Conservation (phyloP, 2,888 invertebrate genomes). For the Morpho achilles region DNA sequence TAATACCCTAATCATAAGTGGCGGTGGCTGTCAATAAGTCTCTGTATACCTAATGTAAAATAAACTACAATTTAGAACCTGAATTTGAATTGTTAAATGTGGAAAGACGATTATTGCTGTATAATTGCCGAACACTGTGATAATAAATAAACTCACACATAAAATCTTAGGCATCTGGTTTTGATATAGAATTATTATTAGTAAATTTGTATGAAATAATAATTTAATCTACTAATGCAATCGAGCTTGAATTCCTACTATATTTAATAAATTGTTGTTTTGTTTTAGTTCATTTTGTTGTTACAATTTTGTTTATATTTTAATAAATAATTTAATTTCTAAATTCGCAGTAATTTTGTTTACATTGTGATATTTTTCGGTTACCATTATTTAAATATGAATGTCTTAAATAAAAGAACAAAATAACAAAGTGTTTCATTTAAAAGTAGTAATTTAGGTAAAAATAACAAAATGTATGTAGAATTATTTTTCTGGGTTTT, state of each 20-base stretch:
- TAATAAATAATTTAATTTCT: constrained; percentile 18
- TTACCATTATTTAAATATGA: constrained; percentile 42
- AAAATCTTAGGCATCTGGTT: constrained; percentile 44
- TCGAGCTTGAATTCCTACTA: constrained; percentile 50
- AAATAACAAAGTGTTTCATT: constrained; percentile 27
- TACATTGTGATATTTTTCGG: constrained; percentile 40
- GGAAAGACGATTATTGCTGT: constrained; percentile 26
- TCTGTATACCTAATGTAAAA: no score
- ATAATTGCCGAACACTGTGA: constrained; percentile 36
- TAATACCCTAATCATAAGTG: no score
- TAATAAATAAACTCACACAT: constrained; percentile 48
- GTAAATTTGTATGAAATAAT: constrained; percentile 41
- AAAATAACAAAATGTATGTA: no score
- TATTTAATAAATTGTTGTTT: constrained; percentile 20
- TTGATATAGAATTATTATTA: constrained; percentile 39
- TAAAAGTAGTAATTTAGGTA: background rate
- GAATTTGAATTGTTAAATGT: background rate
- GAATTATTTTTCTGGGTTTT: no score
- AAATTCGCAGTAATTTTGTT: constrained; percentile 29
- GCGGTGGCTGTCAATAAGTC: no score
- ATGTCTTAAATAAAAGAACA: constrained; percentile 35
- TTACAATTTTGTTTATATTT: constrained; percentile 33
- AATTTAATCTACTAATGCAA: constrained; percentile 34
- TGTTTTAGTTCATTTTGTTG: constrained; percentile 14
- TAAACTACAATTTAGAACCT: background rate